phyloP scores from a whole-genome alignment of 2,113 vertebrate species.

The Eurypyga helias region DNA sequence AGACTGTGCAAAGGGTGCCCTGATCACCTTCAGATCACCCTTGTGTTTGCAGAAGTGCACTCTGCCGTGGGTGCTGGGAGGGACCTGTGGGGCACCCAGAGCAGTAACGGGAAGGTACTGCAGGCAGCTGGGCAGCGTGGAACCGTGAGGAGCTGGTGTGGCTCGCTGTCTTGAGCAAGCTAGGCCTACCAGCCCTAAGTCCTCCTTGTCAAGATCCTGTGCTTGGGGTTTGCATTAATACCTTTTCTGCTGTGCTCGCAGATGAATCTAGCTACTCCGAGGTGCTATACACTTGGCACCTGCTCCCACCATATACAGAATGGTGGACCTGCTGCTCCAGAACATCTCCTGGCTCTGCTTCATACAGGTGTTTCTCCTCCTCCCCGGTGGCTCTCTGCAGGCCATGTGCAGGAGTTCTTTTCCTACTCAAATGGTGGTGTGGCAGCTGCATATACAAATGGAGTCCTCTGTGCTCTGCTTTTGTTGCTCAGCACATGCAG shows the following conservation, averaged over 20 bases:
- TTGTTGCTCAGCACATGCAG: neutral
- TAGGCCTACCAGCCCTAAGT: neutral
- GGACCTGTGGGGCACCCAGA: neutral
- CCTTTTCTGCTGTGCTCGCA: neutral
- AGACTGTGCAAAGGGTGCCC: neutral
- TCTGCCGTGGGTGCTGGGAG: neutral
- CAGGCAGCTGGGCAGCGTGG: neutral
- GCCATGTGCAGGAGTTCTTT: neutral
- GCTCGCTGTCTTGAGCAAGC: neutral
- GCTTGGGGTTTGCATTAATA: neutral
- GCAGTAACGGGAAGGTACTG: neutral
- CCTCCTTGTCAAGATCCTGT: neutral
- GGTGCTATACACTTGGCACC: neutral
- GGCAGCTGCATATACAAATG: neutral
- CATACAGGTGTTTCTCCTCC: rapidly evolving
- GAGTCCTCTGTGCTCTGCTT: neutral
- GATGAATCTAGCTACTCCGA: neutral
- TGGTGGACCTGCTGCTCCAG: neutral
- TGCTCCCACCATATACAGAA: neutral
- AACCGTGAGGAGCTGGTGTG: neutral
- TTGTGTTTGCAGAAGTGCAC: neutral
- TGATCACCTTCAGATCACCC: neutral
- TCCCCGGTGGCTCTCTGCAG: neutral
- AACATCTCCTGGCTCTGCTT: neutral
- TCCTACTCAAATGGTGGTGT: neutral